Percentiles rank a stretch among this genome's conserved stretches.
Evolutionary conservation across 2,113 vertebrate genomes (phyloP).

Genomic region (Candoia aspera): DNA sequence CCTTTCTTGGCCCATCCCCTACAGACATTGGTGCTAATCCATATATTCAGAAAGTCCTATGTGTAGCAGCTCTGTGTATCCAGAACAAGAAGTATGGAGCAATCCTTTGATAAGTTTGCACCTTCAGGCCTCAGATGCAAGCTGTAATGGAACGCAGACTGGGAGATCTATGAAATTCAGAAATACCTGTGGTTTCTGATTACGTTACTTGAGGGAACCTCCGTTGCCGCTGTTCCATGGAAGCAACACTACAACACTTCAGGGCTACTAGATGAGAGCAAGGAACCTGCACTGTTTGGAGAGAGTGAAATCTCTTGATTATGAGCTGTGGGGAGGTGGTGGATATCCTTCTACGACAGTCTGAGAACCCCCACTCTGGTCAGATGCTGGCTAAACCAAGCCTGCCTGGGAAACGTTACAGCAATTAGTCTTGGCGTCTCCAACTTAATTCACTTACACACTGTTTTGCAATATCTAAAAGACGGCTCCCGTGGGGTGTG

Average conservation of each 20-base stretch:
- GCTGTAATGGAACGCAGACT: neutral
- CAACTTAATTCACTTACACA: conserved; percentile 62
- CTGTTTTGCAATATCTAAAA: conserved; percentile 58
- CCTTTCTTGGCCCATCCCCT: neutral
- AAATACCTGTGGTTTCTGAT: neutral
- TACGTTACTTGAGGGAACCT: neutral
- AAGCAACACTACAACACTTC: neutral
- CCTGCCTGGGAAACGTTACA: conserved; percentile 64
- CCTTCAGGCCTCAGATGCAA: neutral
- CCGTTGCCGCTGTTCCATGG: neutral
- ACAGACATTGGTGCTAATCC: too few relatives aligned
- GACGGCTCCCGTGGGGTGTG: conserved; percentile 50
- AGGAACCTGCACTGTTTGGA: rapidly evolving
- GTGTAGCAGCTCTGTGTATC: neutral
- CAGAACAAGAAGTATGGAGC: neutral
- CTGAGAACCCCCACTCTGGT: neutral
- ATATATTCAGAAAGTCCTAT: neutral
- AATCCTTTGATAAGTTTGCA: neutral
- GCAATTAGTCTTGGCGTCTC: conserved; percentile 64
- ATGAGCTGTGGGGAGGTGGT: neutral
- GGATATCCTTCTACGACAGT: neutral
- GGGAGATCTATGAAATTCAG: neutral
- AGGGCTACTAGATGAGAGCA: neutral
- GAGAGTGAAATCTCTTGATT: neutral
- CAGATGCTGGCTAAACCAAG: conserved; percentile 57